Percentiles rank a stretch among this genome's conserved stretches.
Evolutionary conservation across 2,113 vertebrate species (phyloP).

Genomic region (Gambusia holbrooki): DNA sequence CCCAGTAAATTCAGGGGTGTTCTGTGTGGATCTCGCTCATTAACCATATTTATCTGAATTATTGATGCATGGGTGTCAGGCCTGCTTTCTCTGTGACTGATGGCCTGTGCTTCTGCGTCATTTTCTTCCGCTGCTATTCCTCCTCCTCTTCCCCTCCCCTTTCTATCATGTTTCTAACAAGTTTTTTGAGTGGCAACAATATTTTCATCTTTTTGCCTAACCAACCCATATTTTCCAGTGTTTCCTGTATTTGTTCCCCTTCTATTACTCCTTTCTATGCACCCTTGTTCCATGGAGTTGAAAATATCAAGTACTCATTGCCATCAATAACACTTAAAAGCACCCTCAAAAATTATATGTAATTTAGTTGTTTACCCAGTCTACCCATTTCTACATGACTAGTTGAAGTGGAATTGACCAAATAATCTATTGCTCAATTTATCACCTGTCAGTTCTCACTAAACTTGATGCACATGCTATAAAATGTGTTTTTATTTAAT

Average conservation of each 20-base stretch:
- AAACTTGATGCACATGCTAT: background rate
- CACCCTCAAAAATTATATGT: slow-evolving; percentile 1
- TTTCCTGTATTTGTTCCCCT: slow-evolving; percentile 8
- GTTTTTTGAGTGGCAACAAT: slow-evolving; percentile 45
- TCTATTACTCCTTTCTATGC: slow-evolving; percentile 11
- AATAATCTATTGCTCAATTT: background rate
- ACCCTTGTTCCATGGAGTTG: too few relatives aligned
- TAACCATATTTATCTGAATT: slow-evolving; percentile 74
- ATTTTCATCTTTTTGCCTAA: slow-evolving; percentile 34
- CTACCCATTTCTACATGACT: background rate
- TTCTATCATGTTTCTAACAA: slow-evolving; percentile 39
- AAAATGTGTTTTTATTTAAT: background rate
- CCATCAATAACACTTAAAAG: background rate
- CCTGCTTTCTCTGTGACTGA: slow-evolving; percentile 69
- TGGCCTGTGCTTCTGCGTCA: slow-evolving; percentile 57
- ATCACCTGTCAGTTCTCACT: background rate
- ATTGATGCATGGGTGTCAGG: slow-evolving; percentile 68
- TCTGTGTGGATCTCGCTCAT: slow-evolving; percentile 76
- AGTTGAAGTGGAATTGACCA: background rate
- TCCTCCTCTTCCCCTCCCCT: slow-evolving; percentile 32
- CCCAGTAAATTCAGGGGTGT: slow-evolving; percentile 58
- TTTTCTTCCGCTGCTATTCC: slow-evolving; percentile 57
- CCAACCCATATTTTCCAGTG: slow-evolving; percentile 14
- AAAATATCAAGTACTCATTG: too few relatives aligned
- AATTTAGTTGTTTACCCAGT: slow-evolving; percentile 1